Base-by-base conservation (phyloP, 2,888 invertebrate species). In the Zele albiditarsus region DNA sequence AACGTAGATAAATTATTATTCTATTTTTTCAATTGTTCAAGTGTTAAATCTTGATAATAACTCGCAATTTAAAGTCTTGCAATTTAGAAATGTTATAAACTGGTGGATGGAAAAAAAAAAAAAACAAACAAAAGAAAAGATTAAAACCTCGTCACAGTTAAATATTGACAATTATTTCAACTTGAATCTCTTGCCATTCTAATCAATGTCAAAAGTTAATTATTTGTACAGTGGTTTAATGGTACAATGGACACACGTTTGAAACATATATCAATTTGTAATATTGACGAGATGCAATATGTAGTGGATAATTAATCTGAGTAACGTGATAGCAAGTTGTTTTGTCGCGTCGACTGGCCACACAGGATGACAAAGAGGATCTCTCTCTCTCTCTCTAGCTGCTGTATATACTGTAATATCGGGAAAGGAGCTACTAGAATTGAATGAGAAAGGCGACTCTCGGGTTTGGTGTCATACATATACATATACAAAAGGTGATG, bases 401-500 rank as follows among this genome's bases (percentile, higher is more conserved):
- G 20, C 10, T 62, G 12, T 28, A 63, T 23, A 20, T 4, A 31
- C n/a, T 31, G 33, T 38, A 38, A 33, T 20, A 25, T 27, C 14
- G 16, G 28, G 1, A 28, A 28, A 60, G 23, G 20, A 38, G 63
- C 63, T 16, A 33, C n/a, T 8, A 31, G 63, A 60, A 60, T 27
- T 27, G 28, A 60, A 60, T 60, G 63, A 63, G 63, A 63, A 63
- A 63, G 63, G 12, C 63, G 38, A 63, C 33, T 33, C 63, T 63
- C n/a, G 8, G 38, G 10, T 38, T 31, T 63, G n/a, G 63, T 25
- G 28, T 62, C n/a, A 31, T 33, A 28, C 20, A 63, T 33, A 62
- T 28, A 28, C 62, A 62, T 28, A 62, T 20, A 33, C 20, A 20
- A 4, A 60, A 31, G 10, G 33, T 63, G 63, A 63, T 63, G 38